phyloP scores from a whole-genome alignment of 2,888 invertebrate species.

The Philereme transversata region DNA sequence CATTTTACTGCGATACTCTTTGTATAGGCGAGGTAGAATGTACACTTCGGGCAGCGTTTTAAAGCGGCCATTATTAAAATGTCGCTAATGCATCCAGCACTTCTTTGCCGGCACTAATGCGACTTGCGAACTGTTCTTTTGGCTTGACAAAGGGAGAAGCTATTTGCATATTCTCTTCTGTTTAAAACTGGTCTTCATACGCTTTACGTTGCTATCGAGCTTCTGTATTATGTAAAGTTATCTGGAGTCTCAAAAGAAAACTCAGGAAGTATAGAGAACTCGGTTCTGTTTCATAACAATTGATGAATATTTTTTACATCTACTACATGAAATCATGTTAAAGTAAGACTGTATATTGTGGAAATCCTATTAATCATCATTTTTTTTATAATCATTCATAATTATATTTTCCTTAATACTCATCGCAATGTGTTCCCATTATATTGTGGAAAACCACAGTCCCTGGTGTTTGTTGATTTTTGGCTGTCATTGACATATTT shows the following conservation, averaged over 20 bases:
- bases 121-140: slow-evolving; percentile 63
- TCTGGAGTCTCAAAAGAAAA: slow-evolving; percentile 2
- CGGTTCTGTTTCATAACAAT: too few relatives aligned
- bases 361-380: too few relatives aligned
- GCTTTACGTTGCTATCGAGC: slow-evolving; percentile 30
- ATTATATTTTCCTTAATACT: neutral
- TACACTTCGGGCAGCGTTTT: slow-evolving; percentile 38
- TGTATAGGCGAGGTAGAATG: slow-evolving; percentile 22
- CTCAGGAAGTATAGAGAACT: neutral
- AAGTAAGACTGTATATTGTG: too few relatives aligned
- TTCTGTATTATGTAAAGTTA: slow-evolving; percentile 22
- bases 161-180: slow-evolving; percentile 59
- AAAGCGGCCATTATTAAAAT: slow-evolving; percentile 55
- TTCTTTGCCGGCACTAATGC: slow-evolving; percentile 58
- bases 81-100: slow-evolving; percentile 53
- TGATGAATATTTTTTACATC: too few relatives aligned
- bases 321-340: too few relatives aligned
- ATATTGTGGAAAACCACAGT: neutral
- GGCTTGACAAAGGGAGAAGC: slow-evolving; percentile 55
- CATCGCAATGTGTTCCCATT: neutral
- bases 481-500: neutral
- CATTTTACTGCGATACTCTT: slow-evolving; percentile 42
- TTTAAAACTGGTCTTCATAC: slow-evolving; percentile 50
- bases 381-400: too few relatives aligned
- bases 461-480: neutral